phyloP scores from a whole-genome alignment of 1,140 invertebrate genomes.

The Drosophila mauritiana region DNA sequence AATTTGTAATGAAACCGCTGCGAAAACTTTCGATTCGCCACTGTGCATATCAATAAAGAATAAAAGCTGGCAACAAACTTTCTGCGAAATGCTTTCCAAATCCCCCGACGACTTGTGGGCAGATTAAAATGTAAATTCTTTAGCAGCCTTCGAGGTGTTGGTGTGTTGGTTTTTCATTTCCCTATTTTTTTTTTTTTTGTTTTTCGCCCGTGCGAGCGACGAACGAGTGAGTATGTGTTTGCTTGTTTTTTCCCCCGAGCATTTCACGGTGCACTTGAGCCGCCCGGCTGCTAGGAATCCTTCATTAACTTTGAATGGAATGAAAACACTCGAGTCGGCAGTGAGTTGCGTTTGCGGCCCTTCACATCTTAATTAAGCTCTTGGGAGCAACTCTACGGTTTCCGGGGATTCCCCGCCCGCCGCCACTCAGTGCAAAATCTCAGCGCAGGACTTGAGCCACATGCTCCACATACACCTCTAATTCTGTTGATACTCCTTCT shows the following conservation, averaged over 20 bases:
- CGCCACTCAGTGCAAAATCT: conserved; percentile 69
- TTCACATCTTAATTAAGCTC: conserved; percentile 79
- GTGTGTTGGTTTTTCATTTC: conserved; percentile 1
- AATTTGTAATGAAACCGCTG: conserved; percentile 68
- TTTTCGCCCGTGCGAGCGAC: neutral
- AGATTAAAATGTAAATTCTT: conserved; percentile 82
- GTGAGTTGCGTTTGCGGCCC: conserved; percentile 45
- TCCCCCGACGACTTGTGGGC: conserved; percentile 64
- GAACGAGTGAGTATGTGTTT: conserved; percentile 3
- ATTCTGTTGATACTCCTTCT: conserved; percentile 71
- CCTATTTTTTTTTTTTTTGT: neutral
- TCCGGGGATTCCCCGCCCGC: conserved; percentile 44
- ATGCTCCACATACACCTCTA: conserved; percentile 45
- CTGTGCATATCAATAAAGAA: conserved; percentile 53
- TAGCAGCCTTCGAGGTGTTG: conserved; percentile 42
- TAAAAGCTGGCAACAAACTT: conserved; percentile 17
- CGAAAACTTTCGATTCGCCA: conserved; percentile 56
- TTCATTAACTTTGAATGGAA: conserved; percentile 81
- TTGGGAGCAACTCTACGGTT: conserved; percentile 65
- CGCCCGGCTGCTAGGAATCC: conserved; percentile 48
- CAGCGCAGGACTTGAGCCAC: conserved; percentile 28
- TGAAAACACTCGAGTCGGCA: conserved; percentile 51
- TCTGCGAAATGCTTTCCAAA: conserved; percentile 60
- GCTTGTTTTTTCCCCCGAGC: conserved; percentile 16
- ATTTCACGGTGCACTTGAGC: conserved; percentile 19